Base-by-base conservation (phyloP, 2,113 vertebrate species). In the Holacanthus passer region DNA sequence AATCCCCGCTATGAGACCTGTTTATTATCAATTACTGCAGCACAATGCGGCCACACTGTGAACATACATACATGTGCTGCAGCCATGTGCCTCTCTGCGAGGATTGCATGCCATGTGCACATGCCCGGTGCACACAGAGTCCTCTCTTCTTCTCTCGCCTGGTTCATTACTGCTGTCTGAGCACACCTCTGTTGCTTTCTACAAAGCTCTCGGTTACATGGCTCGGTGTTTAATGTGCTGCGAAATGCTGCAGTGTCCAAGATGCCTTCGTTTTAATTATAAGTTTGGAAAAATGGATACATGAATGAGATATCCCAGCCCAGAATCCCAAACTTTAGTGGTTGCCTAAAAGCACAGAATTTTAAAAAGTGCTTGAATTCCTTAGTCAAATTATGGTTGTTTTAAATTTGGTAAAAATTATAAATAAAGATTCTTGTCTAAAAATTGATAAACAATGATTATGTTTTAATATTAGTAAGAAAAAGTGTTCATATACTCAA, bases 1-100 rank as follows among this genome's bases (percentile, higher is more conserved):
- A 94, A 83, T 52, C 35, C 72, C 77, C 11, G 69, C 92, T 63
- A 84, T 53, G 72, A 88, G 84, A 90, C 88, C 88, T 91, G 92
- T 92, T 94, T 92, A 93, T 87, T 63, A 90, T 93, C 91, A 94
- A 84, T 89, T 85, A 90, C 87, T 68, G 83, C 50, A 12, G 63
- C 78, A 82, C 64, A 88, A 87, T 87, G 77, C 73, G 73, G 84
- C 89, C 78, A 59, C 81, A 89, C 89, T 88, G 87, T 69, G 77
- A 88, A 79, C 82, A 43, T 37, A 66, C 83, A 65, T 89, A 32
- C 84, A 73, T 91, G 83, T 86, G 76, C 78, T 86, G 78, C 77
- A 69, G 79, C 67, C 79, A 83, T 91, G 89, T 72, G 85, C 81
- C 58, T 77, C 52, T 59, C 58, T 77, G 72, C 66, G n/a, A 74